phyloP scores from a whole-genome alignment of 2,113 vertebrate species.

The Leptocoma aspasia region DNA sequence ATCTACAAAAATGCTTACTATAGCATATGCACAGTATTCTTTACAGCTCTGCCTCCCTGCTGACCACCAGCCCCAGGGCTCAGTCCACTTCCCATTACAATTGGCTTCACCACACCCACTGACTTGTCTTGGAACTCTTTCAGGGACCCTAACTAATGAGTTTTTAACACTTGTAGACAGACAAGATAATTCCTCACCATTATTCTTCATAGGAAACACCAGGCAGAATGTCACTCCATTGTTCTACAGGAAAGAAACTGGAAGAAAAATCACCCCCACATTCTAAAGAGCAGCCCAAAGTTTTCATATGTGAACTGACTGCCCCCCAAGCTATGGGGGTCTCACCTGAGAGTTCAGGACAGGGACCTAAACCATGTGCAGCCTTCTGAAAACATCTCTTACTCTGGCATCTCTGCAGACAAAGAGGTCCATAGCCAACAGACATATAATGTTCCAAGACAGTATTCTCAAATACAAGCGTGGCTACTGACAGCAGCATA shows the following conservation, averaged over 20 bases:
- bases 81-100: conserved; percentile 36
- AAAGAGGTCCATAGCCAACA: not conserved
- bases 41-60: conserved; percentile 46
- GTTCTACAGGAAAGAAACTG: conserved; percentile 34
- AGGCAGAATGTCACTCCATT: conserved; percentile 37
- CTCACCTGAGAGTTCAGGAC: not conserved
- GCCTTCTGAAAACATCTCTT: not conserved
- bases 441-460: not conserved
- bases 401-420: not conserved
- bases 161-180: conserved; percentile 60
- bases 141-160: conserved; percentile 39
- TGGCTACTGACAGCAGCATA: not conserved
- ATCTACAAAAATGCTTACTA: conserved; percentile 50
- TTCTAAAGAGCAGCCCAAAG: not conserved
- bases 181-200: conserved; percentile 53
- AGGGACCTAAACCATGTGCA: not conserved
- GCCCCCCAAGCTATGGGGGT: not conserved
- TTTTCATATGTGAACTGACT: not conserved
- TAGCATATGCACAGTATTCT: conserved; percentile 56
- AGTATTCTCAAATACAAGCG: not conserved
- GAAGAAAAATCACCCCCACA: conserved; percentile 7
- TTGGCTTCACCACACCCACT: conserved; percentile 46
- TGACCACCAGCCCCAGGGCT: conserved; percentile 54
- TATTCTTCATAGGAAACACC: conserved; percentile 36
- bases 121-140: conserved; percentile 48